A percentile compares a stretch with the other conserved stretches of the same genome.
Evolutionary conservation across 2,888 invertebrate genomes (phyloP).

Genomic region (Elgonia sp.): DNA sequence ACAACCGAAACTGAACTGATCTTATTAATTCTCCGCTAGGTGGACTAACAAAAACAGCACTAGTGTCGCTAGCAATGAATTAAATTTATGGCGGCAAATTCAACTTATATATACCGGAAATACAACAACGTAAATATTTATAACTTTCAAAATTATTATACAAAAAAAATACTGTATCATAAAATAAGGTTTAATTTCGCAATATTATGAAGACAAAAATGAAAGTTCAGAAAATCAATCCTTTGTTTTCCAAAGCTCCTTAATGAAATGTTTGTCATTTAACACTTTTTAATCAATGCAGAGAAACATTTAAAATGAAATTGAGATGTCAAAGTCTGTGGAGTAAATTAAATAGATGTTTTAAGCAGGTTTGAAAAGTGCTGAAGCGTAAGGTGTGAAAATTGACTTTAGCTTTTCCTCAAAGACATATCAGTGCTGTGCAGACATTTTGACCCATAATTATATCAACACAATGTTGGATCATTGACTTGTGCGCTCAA

Average conservation of each 20-base stretch:
- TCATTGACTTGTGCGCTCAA: conserved; percentile 62
- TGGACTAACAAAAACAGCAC: no score
- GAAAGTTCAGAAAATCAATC: no score
- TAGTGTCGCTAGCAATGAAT: no score
- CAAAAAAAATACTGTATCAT: no score
- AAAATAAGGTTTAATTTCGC: no score
- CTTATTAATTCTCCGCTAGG: no score
- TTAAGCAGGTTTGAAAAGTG: conserved; percentile 37
- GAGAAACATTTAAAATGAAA: not conserved
- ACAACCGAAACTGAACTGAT: no score
- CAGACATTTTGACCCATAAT: conserved; percentile 82
- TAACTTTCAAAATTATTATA: no score
- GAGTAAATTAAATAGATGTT: conserved; percentile 55
- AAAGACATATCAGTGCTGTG: conserved; percentile 84
- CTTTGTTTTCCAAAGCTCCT: not conserved
- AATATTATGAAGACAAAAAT: no score
- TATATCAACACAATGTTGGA: conserved; percentile 44
- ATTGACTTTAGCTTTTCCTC: conserved; percentile 63
- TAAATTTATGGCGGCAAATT: no score
- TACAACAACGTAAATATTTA: no score
- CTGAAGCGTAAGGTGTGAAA: conserved; percentile 70
- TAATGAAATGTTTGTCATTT: not conserved
- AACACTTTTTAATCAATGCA: not conserved
- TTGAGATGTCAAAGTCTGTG: conserved; percentile 34
- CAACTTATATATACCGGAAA: no score